Evolutionary conservation across 2,888 invertebrate species (phyloP).

Genomic region (Lycophotia porphyrea): DNA sequence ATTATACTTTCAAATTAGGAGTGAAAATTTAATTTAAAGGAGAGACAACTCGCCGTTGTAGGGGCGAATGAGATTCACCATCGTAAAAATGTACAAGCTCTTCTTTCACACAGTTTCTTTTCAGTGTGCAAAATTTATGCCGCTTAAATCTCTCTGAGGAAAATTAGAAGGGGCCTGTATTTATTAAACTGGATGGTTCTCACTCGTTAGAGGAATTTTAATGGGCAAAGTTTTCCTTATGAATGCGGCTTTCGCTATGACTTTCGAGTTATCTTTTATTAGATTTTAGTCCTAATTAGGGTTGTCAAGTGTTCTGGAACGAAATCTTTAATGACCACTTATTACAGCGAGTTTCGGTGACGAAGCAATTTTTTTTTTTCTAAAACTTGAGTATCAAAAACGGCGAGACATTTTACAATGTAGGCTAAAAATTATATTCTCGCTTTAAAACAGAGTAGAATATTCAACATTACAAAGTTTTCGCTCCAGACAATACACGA

Average conservation of each 20-base stretch:
- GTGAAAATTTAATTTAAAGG: conserved; percentile 91
- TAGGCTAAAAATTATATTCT: conserved; percentile 35
- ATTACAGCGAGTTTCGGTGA: conserved; percentile 60
- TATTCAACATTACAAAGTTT: conserved; percentile 45
- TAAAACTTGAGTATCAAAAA: conserved; percentile 16
- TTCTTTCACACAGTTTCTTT: conserved; percentile 89
- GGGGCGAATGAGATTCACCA: conserved; percentile 87
- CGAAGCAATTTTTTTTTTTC: conserved; percentile 54
- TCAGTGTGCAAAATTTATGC: conserved; percentile 88
- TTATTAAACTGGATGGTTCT: conserved; percentile 88
- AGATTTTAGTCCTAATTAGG: conserved; percentile 87
- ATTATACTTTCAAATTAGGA: conserved; percentile 91
- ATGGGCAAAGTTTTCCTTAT: conserved; percentile 88
- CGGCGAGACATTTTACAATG: conserved; percentile 16
- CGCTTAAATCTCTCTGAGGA: conserved; percentile 88
- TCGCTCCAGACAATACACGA: conserved; percentile 65
- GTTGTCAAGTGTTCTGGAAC: conserved; percentile 83
- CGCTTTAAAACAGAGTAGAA: conserved; percentile 29
- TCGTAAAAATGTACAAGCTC: conserved; percentile 90
- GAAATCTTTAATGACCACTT: conserved; percentile 80
- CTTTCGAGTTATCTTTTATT: conserved; percentile 89
- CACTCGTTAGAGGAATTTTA: conserved; percentile 90
- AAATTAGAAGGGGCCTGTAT: conserved; percentile 89
- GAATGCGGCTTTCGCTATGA: conserved; percentile 86
- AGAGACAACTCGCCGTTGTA: conserved; percentile 88